Evolutionary conservation across 2,888 invertebrate genomes (phyloP), one percentile per base, ranked within the genome.

Genomic region (Tiphia femorata): DNA sequence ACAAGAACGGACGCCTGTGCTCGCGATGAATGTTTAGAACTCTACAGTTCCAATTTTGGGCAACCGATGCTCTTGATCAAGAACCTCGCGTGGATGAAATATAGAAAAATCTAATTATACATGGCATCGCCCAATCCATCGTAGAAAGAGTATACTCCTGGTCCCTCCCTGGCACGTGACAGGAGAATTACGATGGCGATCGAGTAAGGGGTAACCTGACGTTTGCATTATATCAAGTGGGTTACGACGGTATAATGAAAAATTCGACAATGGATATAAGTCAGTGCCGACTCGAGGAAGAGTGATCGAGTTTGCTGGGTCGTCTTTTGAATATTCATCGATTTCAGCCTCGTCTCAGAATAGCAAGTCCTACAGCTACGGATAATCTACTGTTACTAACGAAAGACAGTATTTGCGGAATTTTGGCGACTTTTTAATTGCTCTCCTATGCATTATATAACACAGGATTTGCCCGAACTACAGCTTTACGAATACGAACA

Each of bases 311-410:
- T 59, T 59, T 50, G n/a, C n/a, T n/a, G n/a, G 58, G 51, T 70
- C 61, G 50, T 49, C 67, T 74, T 51, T 50, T 72, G 72, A 74
- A 72, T 72, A 72, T 72, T 72, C 72, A 72, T 74, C 38, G 62
- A 47, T 50, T 58, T 47, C 48, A 23, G 46, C 56, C 40, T 35
- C 54, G 23, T 53, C 40, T 25, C 52, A 46, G 50, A 48, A 56
- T 66, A 49, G 53, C 41, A 58, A 42, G 56, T 30, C 23, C 42
- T n/a, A n/a, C n/a, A n/a, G n/a, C n/a, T n/a, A n/a, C n/a, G n/a
- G n/a, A n/a, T n/a, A n/a, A n/a, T n/a, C n/a, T n/a, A n/a, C n/a
- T n/a, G n/a, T n/a, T n/a, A n/a, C n/a, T n/a, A n/a, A n/a, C n/a
- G n/a, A n/a, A n/a, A n/a, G n/a, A n/a, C n/a, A n/a, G n/a, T n/a